Evolutionary conservation across 2,113 vertebrate species (phyloP).

Genomic region (Indicator indicator): DNA sequence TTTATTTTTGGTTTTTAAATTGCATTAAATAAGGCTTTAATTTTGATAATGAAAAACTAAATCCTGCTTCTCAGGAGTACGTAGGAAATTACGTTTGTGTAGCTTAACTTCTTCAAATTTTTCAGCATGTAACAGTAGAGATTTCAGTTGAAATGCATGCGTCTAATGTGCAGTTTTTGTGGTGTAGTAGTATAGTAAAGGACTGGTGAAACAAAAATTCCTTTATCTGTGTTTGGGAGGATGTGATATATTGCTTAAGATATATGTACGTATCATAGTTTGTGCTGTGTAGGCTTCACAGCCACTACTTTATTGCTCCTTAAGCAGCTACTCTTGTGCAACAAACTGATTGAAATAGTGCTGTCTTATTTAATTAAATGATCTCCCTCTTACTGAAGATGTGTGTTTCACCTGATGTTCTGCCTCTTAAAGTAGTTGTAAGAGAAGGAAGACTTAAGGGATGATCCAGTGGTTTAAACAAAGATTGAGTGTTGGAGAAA

Average conservation of each 20-base stretch:
- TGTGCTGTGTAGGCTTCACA: neutral
- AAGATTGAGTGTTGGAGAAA: slow-evolving; percentile 14
- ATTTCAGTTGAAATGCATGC: neutral
- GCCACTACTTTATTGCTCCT: neutral
- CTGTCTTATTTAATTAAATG: neutral
- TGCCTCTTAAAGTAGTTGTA: neutral
- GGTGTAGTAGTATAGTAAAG: neutral
- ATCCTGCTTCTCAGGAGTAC: neutral
- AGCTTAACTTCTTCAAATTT: neutral
- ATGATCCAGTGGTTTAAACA: slow-evolving; percentile 12
- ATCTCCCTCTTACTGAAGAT: neutral
- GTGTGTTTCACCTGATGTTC: neutral
- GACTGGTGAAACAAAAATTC: neutral
- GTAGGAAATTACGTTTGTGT: neutral
- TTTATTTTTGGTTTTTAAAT: neutral
- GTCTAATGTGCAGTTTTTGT: neutral
- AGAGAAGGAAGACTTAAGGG: neutral
- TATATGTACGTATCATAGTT: neutral
- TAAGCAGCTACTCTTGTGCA: neutral
- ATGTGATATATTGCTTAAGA: neutral
- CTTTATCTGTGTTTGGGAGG: neutral
- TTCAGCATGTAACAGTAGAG: neutral
- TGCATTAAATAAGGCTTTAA: neutral
- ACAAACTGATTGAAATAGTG: neutral
- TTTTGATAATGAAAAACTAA: neutral